A percentile compares a stretch with the other conserved stretches of the same genome.
These are phyloP conservation scores for Coturnix japonica DNA, from an alignment of 2,113 vertebrate genomes.

Conservation along the genomic window DNA sequence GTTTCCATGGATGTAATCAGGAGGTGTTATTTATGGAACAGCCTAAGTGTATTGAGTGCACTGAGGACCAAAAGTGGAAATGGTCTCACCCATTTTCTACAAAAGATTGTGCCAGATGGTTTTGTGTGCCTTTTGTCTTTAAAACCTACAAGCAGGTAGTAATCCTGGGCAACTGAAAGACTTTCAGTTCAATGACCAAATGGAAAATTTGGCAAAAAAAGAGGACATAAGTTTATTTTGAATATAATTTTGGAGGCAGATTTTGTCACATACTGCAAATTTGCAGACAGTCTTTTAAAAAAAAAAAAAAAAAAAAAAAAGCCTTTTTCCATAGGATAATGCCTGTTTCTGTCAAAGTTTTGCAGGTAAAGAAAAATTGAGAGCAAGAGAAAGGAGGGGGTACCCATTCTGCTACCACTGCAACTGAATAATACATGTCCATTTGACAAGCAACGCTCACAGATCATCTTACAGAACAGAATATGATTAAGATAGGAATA, in stretches of 20 bases:
- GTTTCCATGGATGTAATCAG: too few relatives aligned
- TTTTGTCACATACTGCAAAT: neutral
- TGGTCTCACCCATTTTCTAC: accelerated
- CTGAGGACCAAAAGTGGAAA: neutral
- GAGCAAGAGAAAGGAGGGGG: neutral
- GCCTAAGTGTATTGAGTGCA: neutral
- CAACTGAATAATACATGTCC: slow-evolving; percentile 39
- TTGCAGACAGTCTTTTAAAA: neutral
- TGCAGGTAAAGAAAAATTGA: neutral
- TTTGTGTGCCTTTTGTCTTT: neutral
- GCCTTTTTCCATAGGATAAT: neutral
- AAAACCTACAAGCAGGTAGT: neutral
- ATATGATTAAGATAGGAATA: neutral
- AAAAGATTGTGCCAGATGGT: neutral
- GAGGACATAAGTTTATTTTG: neutral
- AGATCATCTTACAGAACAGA: slow-evolving; percentile 42
- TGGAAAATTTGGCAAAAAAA: neutral
- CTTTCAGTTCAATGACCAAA: neutral
- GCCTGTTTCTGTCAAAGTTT: neutral
- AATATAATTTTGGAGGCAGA: neutral
- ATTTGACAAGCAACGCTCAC: slow-evolving; percentile 37
- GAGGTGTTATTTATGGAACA: too few relatives aligned
- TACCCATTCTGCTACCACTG: neutral
- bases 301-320: neutral
- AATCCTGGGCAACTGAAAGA: neutral